Evolutionary conservation across 2,888 invertebrate genomes (phyloP).

Genomic region (Yponomeuta cagnagella): DNA sequence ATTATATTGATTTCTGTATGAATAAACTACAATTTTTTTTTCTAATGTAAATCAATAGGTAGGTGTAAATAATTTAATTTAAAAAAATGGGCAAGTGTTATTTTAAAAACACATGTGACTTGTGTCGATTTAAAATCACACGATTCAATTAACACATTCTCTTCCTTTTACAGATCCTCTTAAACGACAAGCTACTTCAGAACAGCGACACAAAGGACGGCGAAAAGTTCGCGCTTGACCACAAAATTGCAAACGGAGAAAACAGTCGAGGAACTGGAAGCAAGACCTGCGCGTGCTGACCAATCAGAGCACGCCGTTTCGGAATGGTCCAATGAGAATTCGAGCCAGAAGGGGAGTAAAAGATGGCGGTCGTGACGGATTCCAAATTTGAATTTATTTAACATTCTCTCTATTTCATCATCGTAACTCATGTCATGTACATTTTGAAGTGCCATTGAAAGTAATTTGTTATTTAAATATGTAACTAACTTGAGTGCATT

Average conservation of each 20-base stretch:
- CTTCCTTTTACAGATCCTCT: slow-evolving; percentile 78
- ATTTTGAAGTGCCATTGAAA: slow-evolving; percentile 6
- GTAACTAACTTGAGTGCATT: slow-evolving; percentile 22
- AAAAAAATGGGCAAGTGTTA: too few species aligned
- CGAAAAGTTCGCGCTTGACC: slow-evolving; percentile 81
- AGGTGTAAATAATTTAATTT: too few species aligned
- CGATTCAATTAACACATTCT: neutral
- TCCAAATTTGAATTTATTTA: slow-evolving; percentile 5
- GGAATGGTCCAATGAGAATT: slow-evolving; percentile 8
- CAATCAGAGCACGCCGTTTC: slow-evolving; percentile 29
- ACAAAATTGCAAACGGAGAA: slow-evolving; percentile 68
- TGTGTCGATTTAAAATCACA: too few species aligned
- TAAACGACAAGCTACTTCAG: slow-evolving; percentile 85
- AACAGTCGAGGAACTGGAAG: slow-evolving; percentile 54
- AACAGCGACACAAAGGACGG: slow-evolving; percentile 81
- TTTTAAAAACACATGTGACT: too few species aligned
- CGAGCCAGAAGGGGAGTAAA: neutral
- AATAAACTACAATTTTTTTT: too few species aligned
- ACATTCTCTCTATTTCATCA: slow-evolving; percentile 6
- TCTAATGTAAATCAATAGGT: too few species aligned
- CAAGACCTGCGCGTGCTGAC: slow-evolving; percentile 79
- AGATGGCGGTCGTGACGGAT: slow-evolving; percentile 7
- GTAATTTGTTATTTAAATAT: slow-evolving; percentile 21
- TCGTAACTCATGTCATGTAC: neutral
- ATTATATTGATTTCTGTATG: too few species aligned